Base-by-base conservation (phyloP, 2,113 vertebrate genomes). In the Rhipidura dahli region DNA sequence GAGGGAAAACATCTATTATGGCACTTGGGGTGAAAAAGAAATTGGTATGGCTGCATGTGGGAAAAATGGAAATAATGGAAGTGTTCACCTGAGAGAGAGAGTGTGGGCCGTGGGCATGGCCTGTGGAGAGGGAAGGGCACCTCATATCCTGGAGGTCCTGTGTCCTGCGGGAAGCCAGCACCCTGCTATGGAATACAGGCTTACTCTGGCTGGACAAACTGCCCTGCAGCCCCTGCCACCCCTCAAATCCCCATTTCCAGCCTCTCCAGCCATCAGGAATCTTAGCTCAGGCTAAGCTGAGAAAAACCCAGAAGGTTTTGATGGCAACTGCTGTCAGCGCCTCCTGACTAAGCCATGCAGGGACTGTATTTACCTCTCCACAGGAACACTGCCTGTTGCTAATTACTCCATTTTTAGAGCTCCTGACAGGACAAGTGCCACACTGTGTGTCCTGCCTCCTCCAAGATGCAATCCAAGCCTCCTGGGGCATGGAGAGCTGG, bases 401-500 rank as follows among this genome's bases (percentile, higher is more conserved):
- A 76, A 80, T 86, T 40, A 63, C 86, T 64, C 17, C 8, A 37
- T 20, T 63, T 42, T 71, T 50, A 64, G 89, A 92, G 42, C 61
- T 94, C 12, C 51, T 10, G 9, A 3, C 49, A 51, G 80, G n/a
- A n/a, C 13, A 26, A 57, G 57, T 26, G 54, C 30, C 27, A 35
- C 9, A 5, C 51, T 28, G 17, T 0, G 0, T 2, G 15, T 33
- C 71, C 42, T 53, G 49, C 31, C 53, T 54, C 31, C 57, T 28
- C 53, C 0, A 2, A 27, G 53, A 4, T 4, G 31, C 35, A 56
- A 5, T 42, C 82, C 3, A 8, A 49, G n/a, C 15, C 45, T 65
- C 54, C 35, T 13, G 45, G 65, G 40, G 22, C 53, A 11, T 0
- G 4, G 42, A 2, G 4, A 73, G 54, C 31, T 2, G 2, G 12